These are phyloP conservation scores for Sitobion miscanthi DNA, from an alignment of 1,140 invertebrate species.

Conservation along the genomic window DNA sequence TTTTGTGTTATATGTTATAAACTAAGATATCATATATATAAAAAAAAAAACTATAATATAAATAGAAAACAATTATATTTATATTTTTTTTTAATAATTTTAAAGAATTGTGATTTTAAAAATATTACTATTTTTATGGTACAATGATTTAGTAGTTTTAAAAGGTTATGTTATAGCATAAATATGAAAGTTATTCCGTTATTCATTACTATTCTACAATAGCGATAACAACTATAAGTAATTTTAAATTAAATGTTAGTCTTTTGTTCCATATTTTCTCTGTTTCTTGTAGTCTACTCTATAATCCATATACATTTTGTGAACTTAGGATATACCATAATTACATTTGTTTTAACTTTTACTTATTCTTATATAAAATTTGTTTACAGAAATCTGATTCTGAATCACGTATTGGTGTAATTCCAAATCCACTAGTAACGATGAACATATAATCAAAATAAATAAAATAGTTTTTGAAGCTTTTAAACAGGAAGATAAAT, in stretches of 20 bases:
- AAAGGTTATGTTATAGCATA: background rate
- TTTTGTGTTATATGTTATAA: too few species aligned
- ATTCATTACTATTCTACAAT: too few species aligned
- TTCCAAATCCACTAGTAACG: slow-evolving; percentile 67
- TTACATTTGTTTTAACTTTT: too few species aligned
- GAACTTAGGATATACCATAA: too few species aligned
- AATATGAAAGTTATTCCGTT: background rate
- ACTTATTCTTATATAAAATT: background rate
- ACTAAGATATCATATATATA: too few species aligned
- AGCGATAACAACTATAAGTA: too few species aligned
- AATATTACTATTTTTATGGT: background rate
- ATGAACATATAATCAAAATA: slow-evolving; percentile 37
- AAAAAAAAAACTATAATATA: too few species aligned
- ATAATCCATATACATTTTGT: too few species aligned
- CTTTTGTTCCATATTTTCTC: background rate
- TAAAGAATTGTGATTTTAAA: too few species aligned
- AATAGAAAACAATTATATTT: background rate
- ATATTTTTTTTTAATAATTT: background rate
- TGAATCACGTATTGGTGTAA: slow-evolving; percentile 65
- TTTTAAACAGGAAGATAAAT: slow-evolving; percentile 42
- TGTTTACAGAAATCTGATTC: slow-evolving; percentile 26
- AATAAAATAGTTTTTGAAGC: slow-evolving; percentile 56
- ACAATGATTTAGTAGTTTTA: background rate
- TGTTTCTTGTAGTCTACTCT: background rate
- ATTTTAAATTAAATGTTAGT: background rate